These are phyloP conservation scores for Noctua comes DNA, from an alignment of 2,888 invertebrate genomes.

Conservation along the genomic window DNA sequence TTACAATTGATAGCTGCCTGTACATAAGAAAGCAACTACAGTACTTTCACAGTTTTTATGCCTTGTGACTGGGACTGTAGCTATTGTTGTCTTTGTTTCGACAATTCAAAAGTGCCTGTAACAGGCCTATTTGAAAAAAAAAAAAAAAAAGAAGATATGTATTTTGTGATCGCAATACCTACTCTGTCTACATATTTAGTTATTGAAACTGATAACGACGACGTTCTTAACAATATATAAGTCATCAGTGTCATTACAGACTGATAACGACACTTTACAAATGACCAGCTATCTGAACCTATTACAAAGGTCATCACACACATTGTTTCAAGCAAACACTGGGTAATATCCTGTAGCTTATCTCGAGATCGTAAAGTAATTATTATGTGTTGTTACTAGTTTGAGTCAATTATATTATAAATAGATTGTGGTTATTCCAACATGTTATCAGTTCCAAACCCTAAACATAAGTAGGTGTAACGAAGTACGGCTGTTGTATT, in stretches of 20 bases:
- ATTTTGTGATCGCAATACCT: not conserved
- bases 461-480: too few species aligned
- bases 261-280: constrained; percentile 36
- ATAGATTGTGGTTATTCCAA: too few species aligned
- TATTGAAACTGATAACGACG: constrained; percentile 18
- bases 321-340: constrained; percentile 32
- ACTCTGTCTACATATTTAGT: constrained; percentile 1
- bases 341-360: constrained; percentile 17
- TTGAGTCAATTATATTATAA: too few species aligned
- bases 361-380: constrained; percentile 5
- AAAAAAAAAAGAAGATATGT: too few species aligned
- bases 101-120: too few species aligned
- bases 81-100: too few species aligned
- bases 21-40: too few species aligned
- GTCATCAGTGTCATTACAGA: constrained; percentile 12
- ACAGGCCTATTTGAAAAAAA: too few species aligned
- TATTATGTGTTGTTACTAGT: not conserved
- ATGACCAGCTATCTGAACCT: constrained; percentile 23
- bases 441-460: too few species aligned
- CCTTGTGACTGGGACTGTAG: too few species aligned
- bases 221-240: constrained; percentile 3
- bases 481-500: too few species aligned
- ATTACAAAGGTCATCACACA: constrained; percentile 27
- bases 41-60: too few species aligned
- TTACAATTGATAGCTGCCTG: not conserved